Evolutionary conservation across 2,797 vertebrate genomes (phyloP).

Genomic region (Holocentrus rufus): DNA sequence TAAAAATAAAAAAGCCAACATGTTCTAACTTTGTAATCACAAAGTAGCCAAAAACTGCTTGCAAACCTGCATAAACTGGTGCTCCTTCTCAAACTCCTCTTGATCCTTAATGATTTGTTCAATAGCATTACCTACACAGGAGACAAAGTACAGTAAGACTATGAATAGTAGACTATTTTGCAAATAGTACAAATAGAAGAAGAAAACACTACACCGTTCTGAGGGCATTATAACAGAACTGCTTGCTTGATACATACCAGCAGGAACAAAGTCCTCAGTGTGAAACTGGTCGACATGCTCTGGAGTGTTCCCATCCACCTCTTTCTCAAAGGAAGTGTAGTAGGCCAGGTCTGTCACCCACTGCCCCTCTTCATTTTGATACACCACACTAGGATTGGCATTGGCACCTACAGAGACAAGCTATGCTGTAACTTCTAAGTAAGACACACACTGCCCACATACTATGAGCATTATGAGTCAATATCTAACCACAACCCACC

Average conservation of each 20-base stretch:
- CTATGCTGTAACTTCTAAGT: background rate
- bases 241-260: constrained; percentile 80
- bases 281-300: constrained; percentile 64
- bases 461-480: no score
- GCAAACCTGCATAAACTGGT: constrained; percentile 91
- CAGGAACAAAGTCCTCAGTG: constrained; percentile 87
- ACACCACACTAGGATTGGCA: constrained; percentile 84
- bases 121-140: constrained; percentile 85
- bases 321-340: constrained; percentile 91
- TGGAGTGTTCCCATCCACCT: constrained; percentile 70
- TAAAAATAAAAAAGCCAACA: no score
- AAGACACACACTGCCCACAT: background rate
- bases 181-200: constrained; percentile 5
- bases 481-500: no score
- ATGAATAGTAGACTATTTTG: background rate
- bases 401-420: constrained; percentile 62
- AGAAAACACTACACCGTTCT: background rate
- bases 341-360: constrained; percentile 99
- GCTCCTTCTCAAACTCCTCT: constrained; percentile 92
- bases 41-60: background rate
- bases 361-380: constrained; percentile 95
- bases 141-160: background rate
- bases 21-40: no score
- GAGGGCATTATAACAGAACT: background rate
- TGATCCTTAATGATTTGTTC: constrained; percentile 91